Base-by-base conservation (phyloP, 2,797 vertebrate genomes). In the Peromyscus nudipes region DNA sequence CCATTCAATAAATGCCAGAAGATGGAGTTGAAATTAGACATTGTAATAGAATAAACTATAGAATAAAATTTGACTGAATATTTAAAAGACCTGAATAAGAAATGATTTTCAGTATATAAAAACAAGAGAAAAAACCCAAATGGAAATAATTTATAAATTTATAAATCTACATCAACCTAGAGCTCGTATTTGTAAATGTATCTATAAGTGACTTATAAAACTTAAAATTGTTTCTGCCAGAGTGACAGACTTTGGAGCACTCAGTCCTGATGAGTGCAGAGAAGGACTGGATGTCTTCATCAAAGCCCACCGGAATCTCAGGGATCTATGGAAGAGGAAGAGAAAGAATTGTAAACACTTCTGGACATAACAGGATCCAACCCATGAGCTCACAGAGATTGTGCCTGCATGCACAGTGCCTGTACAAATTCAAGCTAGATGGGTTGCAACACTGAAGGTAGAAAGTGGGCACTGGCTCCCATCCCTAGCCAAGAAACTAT, bases 91-190 rank as follows among this genome's bases (percentile, higher is more conserved):
- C 49, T 79, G n/a, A 81, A 43, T 73, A 93, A n/a, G 25, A 94
- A 90, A 75, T 49, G 9, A 87, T 65, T 93, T 87, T 88, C 77
- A 27, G n/a, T 86, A 52, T 7, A 85, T 77, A 94, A 77, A 89
- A 94, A 62, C 29, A 82, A 76, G 31, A 76, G 31, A 55, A 93
- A 97, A 87, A 87, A 92, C 25, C 0, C 4, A 85, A 82, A 62
- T n/a, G 52, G 82, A 96, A 85, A 77, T 65, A 87, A 89, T 49
- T 40, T 76, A 16, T 25, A 27, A 11, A 69, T 86, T 88, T 75
- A 60, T 67, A 92, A 81, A 31, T 94, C 79, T 89, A 46, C 0
- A 37, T 81, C 12, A 84, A 52, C 80, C 2, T 77, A 71, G 75
- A 94, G 64, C 77, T 29, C 49, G 23, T 67, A 29, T 82, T 10